Percentiles rank a stretch among this genome's conserved stretches.
Evolutionary conservation across 2,113 vertebrate genomes (phyloP).

Genomic region (Lophotis ruficrista): DNA sequence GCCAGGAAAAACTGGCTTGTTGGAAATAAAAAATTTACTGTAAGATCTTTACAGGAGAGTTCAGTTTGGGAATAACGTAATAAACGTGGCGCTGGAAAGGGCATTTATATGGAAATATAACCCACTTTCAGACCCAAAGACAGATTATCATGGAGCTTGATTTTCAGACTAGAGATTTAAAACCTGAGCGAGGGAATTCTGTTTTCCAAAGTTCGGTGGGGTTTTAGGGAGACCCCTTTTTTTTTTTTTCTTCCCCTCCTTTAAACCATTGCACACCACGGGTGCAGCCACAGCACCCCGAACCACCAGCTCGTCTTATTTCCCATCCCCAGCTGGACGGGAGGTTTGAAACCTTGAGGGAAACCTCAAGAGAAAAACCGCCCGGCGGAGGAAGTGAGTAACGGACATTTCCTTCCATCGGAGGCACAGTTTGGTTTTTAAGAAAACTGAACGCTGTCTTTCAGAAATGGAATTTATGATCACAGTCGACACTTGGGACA

Average conservation of each 20-base stretch:
- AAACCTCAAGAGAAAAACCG: neutral
- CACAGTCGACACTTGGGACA: neutral
- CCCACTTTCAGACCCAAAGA: neutral
- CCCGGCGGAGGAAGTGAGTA: neutral
- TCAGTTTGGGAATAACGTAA: neutral
- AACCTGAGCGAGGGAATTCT: neutral
- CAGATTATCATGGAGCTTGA: neutral
- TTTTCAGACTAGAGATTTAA: neutral
- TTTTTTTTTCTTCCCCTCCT: rapidly evolving
- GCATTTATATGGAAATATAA: neutral
- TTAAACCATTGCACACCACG: rapidly evolving
- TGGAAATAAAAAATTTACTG: neutral
- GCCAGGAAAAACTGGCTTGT: neutral
- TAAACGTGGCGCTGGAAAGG: neutral
- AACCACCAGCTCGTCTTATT: neutral
- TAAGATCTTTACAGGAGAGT: neutral
- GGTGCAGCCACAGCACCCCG: neutral
- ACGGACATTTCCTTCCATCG: neutral
- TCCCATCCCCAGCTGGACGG: too few species aligned
- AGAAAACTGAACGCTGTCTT: rapidly evolving
- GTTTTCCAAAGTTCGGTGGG: neutral
- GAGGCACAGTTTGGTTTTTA: neutral
- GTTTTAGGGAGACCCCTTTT: neutral
- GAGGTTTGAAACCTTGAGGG: neutral
- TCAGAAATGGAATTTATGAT: neutral